Conservation (phyloP, 2,113 vertebrate species). For the Callionymus lyra region DNA sequence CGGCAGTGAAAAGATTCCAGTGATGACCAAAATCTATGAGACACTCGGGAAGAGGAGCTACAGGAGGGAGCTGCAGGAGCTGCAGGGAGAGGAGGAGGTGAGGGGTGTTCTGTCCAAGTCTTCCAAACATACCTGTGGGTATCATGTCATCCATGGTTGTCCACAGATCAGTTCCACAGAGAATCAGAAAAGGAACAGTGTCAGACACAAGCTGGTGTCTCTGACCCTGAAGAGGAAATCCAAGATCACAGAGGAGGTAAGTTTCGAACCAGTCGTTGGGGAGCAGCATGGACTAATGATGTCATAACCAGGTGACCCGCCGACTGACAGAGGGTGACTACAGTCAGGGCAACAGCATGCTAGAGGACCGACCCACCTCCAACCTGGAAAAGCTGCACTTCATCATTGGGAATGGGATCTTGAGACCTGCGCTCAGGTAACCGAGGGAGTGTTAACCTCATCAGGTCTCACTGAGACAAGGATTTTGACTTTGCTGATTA, state of each 20-base stretch:
- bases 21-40: constrained; percentile 99
- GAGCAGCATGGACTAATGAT: background rate
- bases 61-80: constrained; percentile 87
- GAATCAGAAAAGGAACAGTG: constrained; percentile 84
- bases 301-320: constrained; percentile 76
- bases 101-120: background rate
- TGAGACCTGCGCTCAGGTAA: constrained; percentile 86
- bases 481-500: background rate
- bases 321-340: constrained; percentile 85
- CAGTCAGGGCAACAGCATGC: constrained; percentile 87
- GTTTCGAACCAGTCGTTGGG: background rate
- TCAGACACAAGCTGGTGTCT: constrained; percentile 91
- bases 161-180: constrained; percentile 75
- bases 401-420: constrained; percentile 93
- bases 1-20: constrained; percentile 93
- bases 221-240: constrained; percentile 97
- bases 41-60: constrained; percentile 93
- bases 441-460: background rate
- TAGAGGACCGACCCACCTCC: constrained; percentile 93
- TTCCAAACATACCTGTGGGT: background rate
- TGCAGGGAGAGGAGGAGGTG: constrained; percentile 92
- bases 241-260: constrained; percentile 93
- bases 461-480: background rate
- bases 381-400: constrained; percentile 98
- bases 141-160: background rate